These are phyloP conservation scores for Polydrusus pterygomalis DNA, from an alignment of 2,888 invertebrate species.

Conservation along the genomic window DNA sequence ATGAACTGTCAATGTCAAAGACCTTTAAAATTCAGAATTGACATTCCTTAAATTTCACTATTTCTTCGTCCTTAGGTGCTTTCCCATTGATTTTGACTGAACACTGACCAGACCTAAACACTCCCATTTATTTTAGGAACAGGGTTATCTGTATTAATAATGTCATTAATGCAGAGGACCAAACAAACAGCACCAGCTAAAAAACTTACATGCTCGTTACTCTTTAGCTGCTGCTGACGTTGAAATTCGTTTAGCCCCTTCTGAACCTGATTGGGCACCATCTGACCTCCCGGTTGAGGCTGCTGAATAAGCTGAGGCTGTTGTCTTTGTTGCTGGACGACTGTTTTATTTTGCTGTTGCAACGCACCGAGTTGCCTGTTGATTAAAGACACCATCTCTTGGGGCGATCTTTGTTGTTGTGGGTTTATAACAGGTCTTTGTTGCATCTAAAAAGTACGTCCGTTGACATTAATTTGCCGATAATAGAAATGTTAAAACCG, in stretches of 20 bases:
- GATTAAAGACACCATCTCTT: conserved; percentile 18
- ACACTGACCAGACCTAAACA: too few species aligned
- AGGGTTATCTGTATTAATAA: too few species aligned
- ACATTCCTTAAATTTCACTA: too few species aligned
- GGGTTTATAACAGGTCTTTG: conserved; percentile 20
- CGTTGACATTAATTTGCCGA: too few species aligned
- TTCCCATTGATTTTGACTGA: too few species aligned
- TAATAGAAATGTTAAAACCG: too few species aligned
- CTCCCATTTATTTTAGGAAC: too few species aligned
- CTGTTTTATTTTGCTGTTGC: conserved; percentile 30
- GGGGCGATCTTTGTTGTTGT: conserved; percentile 13
- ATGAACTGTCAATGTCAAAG: too few species aligned
- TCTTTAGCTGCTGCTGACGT: conserved; percentile 24
- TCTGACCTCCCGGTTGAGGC: conserved; percentile 20
- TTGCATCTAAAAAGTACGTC: conserved; percentile 27
- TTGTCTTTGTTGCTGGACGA: conserved; percentile 39
- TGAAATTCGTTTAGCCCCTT: conserved; percentile 29
- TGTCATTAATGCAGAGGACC: too few species aligned
- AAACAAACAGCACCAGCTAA: too few species aligned
- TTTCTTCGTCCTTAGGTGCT: too few species aligned
- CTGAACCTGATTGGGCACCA: conserved; percentile 12
- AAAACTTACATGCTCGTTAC: conserved; percentile 18
- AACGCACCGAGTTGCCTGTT: conserved; percentile 23
- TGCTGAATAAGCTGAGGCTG: conserved; percentile 50
- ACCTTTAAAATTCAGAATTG: too few species aligned